Evolutionary conservation across 1,140 invertebrate genomes (phyloP), one percentile per base, ranked within the genome.

Genomic region (Carposina sasakii): DNA sequence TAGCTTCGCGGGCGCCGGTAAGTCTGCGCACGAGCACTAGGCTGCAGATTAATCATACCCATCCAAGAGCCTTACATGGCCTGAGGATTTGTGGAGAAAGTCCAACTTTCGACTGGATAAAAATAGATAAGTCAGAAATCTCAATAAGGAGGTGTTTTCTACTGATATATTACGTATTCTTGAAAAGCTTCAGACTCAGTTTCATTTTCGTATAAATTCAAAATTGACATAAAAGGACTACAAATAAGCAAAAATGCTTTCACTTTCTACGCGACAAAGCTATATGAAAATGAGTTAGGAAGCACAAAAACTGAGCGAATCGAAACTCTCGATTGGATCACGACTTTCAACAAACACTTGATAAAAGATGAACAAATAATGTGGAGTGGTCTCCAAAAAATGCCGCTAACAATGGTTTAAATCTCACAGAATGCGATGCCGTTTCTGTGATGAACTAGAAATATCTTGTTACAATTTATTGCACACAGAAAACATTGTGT

Each of bases 11-110:
- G 68, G 68, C 71, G 75, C 72, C 75, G 55, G 34, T 20, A 46
- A 55, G 75, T 76, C 72, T 77, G 67, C 58, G 63, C 71, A 71
- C 67, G 70, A 68, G 58, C 36, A 61, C 59, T 59, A 67, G 6
- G 61, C 57, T 26, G 47, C 49, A 54, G 57, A 67, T 71, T 67
- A 67, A 64, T 28, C 6, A 12, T 6, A 5, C 12, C 12, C 24
- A 28, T 28, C 12, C 12, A 6, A 28, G 6, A 6, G 12, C 6
- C 12, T 28, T 28, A 28, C 24, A 28, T 28, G 24, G 24, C 6
- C 24, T 28, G 24, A 28, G 24, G 12, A 28, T 28, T 28, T n/a
- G n/a, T n/a, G n/a, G n/a, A n/a, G n/a, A n/a, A n/a, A n/a, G n/a
- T n/a, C n/a, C n/a, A n/a, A n/a, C n/a, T n/a, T n/a, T n/a, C n/a